phyloP scores from a whole-genome alignment of 2,888 invertebrate genomes.

The Spisula subtruncata region DNA sequence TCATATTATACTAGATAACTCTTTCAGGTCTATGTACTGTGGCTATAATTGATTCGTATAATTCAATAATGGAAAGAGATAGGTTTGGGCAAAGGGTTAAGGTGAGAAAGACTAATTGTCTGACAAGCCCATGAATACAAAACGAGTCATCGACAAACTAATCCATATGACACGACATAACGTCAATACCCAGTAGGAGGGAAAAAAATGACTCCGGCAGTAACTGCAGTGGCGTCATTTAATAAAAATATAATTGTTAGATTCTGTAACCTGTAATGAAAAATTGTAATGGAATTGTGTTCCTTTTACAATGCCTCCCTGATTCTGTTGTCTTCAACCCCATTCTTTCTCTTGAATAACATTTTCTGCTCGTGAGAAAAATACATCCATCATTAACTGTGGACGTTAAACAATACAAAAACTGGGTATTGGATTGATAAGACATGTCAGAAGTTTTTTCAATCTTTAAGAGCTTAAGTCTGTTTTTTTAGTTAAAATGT shows the following conservation, averaged over 20 bases:
- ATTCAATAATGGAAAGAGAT: neutral
- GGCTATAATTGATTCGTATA: neutral
- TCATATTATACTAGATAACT: neutral
- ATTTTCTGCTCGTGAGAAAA: slow-evolving; percentile 19
- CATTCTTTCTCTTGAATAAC: slow-evolving; percentile 7
- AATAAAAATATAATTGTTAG: no score
- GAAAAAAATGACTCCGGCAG: no score
- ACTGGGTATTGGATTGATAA: slow-evolving; percentile 4
- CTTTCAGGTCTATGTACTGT: neutral
- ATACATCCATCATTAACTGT: slow-evolving; percentile 12
- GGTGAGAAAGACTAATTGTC: no score
- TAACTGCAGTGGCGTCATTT: no score
- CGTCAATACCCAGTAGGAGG: no score
- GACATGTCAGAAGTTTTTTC: slow-evolving; percentile 30
- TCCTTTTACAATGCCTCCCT: neutral
- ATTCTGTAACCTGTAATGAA: neutral
- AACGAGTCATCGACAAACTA: no score
- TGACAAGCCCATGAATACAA: no score
- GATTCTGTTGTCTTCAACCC: neutral
- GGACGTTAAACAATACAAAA: slow-evolving; percentile 14
- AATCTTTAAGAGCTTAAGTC: neutral
- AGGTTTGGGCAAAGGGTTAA: no score
- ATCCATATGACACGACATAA: no score
- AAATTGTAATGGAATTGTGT: neutral
- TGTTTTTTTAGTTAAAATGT: neutral